phyloP scores from a whole-genome alignment of 53 echinoderm and acorn worm genomes.

The Crossaster papposus region DNA sequence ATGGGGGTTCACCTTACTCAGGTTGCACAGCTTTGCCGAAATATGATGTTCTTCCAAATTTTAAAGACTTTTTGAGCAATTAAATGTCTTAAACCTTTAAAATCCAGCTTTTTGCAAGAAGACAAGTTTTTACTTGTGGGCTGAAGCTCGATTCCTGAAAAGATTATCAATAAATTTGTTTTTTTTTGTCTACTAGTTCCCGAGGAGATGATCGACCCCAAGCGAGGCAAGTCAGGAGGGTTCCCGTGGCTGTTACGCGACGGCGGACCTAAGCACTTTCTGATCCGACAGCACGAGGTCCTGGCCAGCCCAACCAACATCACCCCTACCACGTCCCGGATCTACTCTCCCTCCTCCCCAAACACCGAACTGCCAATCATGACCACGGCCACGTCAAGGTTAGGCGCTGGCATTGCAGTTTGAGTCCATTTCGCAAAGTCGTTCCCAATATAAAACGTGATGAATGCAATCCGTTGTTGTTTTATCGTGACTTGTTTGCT shows the following conservation, averaged over 20 bases:
- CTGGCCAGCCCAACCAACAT: constrained; percentile 63
- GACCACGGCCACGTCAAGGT: constrained; percentile 51
- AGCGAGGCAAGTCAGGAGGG: constrained; percentile 72
- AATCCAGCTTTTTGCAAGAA: too few species aligned
- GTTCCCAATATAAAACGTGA: background rate
- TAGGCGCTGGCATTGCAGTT: background rate
- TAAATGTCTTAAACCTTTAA: too few species aligned
- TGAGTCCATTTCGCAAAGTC: background rate
- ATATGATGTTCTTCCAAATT: too few species aligned
- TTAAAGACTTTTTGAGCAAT: too few species aligned
- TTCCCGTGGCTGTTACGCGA: constrained; percentile 83
- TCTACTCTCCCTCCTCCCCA: constrained; percentile 59
- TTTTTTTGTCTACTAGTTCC: constrained; percentile 64
- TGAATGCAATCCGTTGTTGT: too few species aligned
- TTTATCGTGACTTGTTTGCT: too few species aligned
- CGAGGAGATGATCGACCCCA: constrained; percentile 86
- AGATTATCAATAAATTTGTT: background rate
- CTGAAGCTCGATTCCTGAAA: too few species aligned
- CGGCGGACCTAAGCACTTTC: constrained; percentile 71
- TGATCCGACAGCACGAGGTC: constrained; percentile 79
- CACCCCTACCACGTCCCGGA: constrained; percentile 59
- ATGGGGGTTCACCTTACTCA: too few species aligned
- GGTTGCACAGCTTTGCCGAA: too few species aligned
- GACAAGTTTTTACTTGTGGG: too few species aligned
- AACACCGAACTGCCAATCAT: constrained; percentile 60